Evolutionary conservation across 1,140 invertebrate species (phyloP).

Genomic region (Tetramorium simillimum): DNA sequence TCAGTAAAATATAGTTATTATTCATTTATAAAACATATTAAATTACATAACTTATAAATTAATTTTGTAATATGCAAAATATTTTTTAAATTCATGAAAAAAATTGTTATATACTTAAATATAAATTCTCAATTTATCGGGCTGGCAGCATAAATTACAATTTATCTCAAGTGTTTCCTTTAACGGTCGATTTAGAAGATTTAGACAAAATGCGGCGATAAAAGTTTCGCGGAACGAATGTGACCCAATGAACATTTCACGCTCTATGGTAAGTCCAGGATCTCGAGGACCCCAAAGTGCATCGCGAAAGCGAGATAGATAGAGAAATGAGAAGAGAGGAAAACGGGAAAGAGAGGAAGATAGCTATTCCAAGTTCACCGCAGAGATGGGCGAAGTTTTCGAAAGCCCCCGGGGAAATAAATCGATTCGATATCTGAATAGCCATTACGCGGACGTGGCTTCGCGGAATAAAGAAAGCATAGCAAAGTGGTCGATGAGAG

Average conservation of each 20-base stretch:
- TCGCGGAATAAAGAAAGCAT: constrained; percentile 50
- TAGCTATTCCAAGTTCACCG: constrained; percentile 54
- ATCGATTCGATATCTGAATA: constrained; percentile 79
- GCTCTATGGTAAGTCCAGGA: constrained; percentile 10
- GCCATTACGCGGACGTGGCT: constrained; percentile 75
- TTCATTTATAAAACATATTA: neutral
- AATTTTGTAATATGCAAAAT: neutral
- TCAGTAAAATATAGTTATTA: neutral
- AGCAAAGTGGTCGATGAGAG: constrained; percentile 19
- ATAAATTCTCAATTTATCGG: constrained; percentile 12
- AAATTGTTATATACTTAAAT: neutral
- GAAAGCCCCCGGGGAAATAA: constrained; percentile 74
- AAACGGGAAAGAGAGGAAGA: neutral
- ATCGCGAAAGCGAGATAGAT: constrained; percentile 29
- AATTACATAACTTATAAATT: neutral
- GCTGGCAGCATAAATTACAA: constrained; percentile 7
- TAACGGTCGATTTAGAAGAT: constrained; percentile 48
- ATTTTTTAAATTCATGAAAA: neutral
- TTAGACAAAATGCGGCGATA: constrained; percentile 40
- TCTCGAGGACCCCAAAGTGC: constrained; percentile 1
- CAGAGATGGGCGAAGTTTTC: constrained; percentile 65
- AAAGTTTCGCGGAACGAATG: constrained; percentile 46
- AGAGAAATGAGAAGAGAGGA: constrained; percentile 13
- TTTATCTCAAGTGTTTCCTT: constrained; percentile 30
- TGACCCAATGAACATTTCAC: constrained; percentile 54